Evolutionary conservation across 2,113 vertebrate genomes (phyloP).

Genomic region (Vulpes ferrilata): DNA sequence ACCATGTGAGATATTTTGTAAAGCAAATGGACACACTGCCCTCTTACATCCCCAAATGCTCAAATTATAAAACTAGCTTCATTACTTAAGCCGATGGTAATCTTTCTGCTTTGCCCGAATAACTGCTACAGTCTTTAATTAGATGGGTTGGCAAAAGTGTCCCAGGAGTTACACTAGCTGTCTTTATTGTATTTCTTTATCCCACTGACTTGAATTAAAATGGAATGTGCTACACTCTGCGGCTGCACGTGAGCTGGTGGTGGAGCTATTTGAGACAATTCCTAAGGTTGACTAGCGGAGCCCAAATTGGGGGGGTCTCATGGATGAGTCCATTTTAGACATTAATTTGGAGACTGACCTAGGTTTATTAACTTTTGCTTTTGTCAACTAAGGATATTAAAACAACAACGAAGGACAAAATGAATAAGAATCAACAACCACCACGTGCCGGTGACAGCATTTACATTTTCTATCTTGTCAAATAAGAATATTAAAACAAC

Average conservation of each 20-base stretch:
- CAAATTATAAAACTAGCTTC: conserved; percentile 55
- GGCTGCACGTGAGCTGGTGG: neutral
- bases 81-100: conserved; percentile 20
- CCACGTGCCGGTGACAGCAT: neutral
- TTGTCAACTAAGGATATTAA: neutral
- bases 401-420: neutral
- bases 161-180: conserved; percentile 50
- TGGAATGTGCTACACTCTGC: neutral
- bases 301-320: neutral
- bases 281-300: neutral
- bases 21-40: conserved; percentile 33
- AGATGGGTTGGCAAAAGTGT: conserved; percentile 49
- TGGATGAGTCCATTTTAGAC: neutral
- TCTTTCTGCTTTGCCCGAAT: conserved; percentile 51
- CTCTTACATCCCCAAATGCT: neutral
- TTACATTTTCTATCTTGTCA: neutral
- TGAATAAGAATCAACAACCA: neutral
- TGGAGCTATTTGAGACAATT: neutral
- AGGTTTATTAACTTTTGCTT: neutral
- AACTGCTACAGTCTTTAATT: conserved; percentile 58
- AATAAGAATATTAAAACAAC: neutral
- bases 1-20: neutral
- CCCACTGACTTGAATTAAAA: conserved; percentile 54
- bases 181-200: conserved; percentile 9
- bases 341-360: conserved; percentile 9